Base-by-base conservation (phyloP, 53 echinoderm and acorn worm species). In the Echinometra lucunter region DNA sequence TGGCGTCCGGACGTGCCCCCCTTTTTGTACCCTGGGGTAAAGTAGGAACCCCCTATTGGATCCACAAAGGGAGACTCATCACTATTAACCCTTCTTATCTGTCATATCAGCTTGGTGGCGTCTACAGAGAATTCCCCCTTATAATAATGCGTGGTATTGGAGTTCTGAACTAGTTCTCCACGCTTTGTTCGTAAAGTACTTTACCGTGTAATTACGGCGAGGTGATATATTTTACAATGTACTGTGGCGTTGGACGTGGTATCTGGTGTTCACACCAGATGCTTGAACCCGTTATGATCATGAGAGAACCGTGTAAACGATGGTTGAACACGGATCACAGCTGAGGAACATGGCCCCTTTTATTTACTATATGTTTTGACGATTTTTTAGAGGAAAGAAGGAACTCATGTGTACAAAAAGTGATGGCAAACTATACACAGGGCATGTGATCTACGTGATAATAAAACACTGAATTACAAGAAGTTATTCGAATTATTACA, bases 1-100 rank as follows among this genome's bases (percentile, higher is more conserved):
- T 88, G n/a, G 55, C 88, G 88, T 32, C 88, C 88, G 88, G 88
- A 53, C 88, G 57, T 88, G 53, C 55, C 88, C 88, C 87, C 88
- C 53, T 3, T 53, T 88, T 88, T 88, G 88, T 47, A 57, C 88
- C 88, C 88, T 88, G 55, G 88, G 88, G 88, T 57, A 28, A 88
- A 88, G 32, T 88, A n/a, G 88, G 88, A 88, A 88, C 88, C 88
- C 88, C 88, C 88, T 55, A 23, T 57, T 88, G 81, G 81, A 81
- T 27, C 81, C 81, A 42, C 44, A 81, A 81, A 42, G 25, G 81
- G 44, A 25, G 42, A 81, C 81, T 81, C 81, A 81, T 81, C 81
- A 44, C 25, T 81, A 42, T 81, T 81, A 81, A 81, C 81, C 81
- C 40, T 19, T 81, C 81, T 81, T 81, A 81, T 81, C 81, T 81